A percentile compares a stretch with the other conserved stretches of the same genome.
Conservation (phyloP, 2,113 vertebrate genomes). For the Megaceryle maxima region DNA sequence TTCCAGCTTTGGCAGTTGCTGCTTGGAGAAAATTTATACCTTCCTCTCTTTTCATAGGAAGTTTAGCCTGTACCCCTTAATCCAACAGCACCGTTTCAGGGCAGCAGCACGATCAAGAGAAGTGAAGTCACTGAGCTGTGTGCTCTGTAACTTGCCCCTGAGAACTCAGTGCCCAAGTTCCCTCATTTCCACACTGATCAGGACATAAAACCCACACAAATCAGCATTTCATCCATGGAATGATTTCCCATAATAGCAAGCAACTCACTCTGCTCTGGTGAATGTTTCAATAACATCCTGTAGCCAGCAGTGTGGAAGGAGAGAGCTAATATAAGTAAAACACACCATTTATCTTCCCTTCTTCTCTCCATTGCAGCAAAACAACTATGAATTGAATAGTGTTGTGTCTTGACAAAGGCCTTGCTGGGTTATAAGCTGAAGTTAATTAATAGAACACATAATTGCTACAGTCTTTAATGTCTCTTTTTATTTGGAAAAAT, state of each 20-base stretch:
- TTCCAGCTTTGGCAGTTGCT: not conserved
- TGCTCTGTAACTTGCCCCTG: not conserved
- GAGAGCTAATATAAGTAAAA: not conserved
- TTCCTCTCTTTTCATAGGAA: not conserved
- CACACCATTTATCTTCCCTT: not conserved
- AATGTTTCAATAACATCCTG: not conserved
- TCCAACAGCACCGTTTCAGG: not conserved
- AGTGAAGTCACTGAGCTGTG: not conserved
- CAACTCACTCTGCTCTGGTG: not conserved
- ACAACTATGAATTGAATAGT: not conserved
- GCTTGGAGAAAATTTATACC: not conserved
- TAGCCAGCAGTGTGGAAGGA: not conserved
- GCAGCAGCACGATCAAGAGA: not conserved
- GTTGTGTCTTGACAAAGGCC: not conserved
- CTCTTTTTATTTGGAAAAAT: not conserved
- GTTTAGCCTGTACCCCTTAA: not conserved
- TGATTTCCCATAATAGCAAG: not conserved
- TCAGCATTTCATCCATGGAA: not conserved
- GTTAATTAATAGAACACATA: not conserved
- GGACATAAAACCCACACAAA: not conserved
- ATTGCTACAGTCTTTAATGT: not conserved
- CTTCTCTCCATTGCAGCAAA: not conserved
- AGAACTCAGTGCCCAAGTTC: not conserved
- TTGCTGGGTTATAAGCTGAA: not conserved
- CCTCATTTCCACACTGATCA: not conserved